Percentiles rank a stretch among this genome's conserved stretches.
phyloP scores from a whole-genome alignment of 35 echinoderm and acorn worm genomes.

The Patiria miniata region DNA sequence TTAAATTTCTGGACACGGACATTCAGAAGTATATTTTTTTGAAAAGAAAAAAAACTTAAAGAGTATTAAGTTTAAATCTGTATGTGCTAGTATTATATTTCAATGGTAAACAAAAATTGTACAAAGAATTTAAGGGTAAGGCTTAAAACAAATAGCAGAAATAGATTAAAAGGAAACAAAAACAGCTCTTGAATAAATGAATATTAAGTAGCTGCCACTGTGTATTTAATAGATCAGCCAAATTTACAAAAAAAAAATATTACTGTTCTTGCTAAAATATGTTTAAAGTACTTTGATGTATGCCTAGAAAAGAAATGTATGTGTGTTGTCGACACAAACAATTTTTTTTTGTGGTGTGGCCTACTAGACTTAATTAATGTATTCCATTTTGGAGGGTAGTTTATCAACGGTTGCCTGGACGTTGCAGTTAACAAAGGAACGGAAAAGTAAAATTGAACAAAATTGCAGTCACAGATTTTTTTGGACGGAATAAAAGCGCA shows the following conservation, averaged over 20 bases:
- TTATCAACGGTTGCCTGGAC: too few relatives aligned
- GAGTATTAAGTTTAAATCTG: slow-evolving; percentile 16
- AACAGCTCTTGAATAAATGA: slow-evolving; percentile 1
- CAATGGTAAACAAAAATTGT: not conserved
- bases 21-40: slow-evolving; percentile 10
- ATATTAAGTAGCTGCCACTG: slow-evolving; percentile 12
- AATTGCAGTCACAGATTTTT: too few relatives aligned
- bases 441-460: too few relatives aligned
- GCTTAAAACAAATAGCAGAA: not conserved
- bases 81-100: slow-evolving; percentile 32
- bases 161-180: not conserved
- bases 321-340: not conserved
- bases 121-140: not conserved
- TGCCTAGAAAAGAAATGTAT: not conserved
- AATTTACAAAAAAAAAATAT: not conserved
- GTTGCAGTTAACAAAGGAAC: too few relatives aligned
- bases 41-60: slow-evolving; percentile 8
- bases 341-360: slow-evolving; percentile 25
- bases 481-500: too few relatives aligned
- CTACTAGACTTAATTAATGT: not conserved
- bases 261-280: not conserved
- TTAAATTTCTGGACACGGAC: slow-evolving; percentile 5
- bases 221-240: slow-evolving; percentile 26
- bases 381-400: not conserved
- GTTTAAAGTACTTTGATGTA: slow-evolving; percentile 28